Base-by-base conservation (phyloP, 2,888 invertebrate species). In the Artemia sinica region DNA sequence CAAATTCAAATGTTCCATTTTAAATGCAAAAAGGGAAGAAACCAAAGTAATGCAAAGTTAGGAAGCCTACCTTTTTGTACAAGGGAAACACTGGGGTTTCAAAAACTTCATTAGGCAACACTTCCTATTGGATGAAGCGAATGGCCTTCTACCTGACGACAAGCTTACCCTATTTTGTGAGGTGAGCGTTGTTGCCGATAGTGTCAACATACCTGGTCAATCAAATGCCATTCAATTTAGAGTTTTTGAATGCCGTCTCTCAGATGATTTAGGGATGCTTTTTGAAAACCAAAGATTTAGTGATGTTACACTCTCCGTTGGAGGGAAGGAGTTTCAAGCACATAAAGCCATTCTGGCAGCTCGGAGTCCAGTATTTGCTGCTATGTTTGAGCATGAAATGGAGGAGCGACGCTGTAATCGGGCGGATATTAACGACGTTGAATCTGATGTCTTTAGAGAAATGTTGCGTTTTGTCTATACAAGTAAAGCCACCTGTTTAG, bases 81-180 rank as follows among this genome's bases (percentile, higher is more conserved):
- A 98, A 82, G 98, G 98, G 75, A 98, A 99, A 82, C 98, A 98
- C 83, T 98, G 98, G 98, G 89, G 98, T 71, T 98, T 98, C 83
- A 99, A 99, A 82, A 99, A 98, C 80, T 98, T 98, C 79, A 98
- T 98, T 74, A 85, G 97, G 77, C 85, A 97, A 81, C 98, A 99
- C 81, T 98, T 98, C 81, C 84, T 99, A 72, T 82, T 98, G 79
- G 98, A 98, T 79, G 98, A 98, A 82, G 91, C 93, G 71, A 99
- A 98, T 79, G 98, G 98, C 74, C 84, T 98, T 66, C 82, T 98
- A 75, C 97, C 98, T 18, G 97, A 99, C 79, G 98, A 98, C 80
- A 95, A 96, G 82, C 84, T 98, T 79, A 97, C 97, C 78, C 95
- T 98, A 83, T 97, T 95, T 83, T 97, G 97, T 82, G 96, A 97